Percentiles rank a stretch among this genome's conserved stretches.
Evolutionary conservation across 2,888 invertebrate species (phyloP).

Genomic region (Branchellion lobata): DNA sequence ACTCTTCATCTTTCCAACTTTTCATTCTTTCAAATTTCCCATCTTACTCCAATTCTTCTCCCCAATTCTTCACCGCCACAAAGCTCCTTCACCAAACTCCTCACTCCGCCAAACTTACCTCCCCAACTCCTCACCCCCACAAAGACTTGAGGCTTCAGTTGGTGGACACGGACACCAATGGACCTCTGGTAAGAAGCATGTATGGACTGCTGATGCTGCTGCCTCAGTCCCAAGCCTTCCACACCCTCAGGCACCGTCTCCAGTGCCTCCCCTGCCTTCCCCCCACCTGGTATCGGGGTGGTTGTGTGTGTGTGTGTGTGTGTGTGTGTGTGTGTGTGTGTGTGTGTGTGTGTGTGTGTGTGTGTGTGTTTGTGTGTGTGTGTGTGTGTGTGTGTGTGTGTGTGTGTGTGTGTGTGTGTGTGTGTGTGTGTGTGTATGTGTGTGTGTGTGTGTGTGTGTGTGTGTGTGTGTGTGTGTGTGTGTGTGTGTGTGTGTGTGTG

Average conservation of each 20-base stretch:
- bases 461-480: neutral
- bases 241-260: constrained; percentile 76
- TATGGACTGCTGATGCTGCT: constrained; percentile 94
- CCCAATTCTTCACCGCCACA: no score
- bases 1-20: no score
- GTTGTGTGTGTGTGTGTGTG: neutral
- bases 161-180: constrained; percentile 72
- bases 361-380: neutral
- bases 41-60: no score
- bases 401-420: neutral
- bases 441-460: neutral
- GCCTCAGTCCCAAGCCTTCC: constrained; percentile 95
- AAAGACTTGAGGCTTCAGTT: constrained; percentile 87
- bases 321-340: neutral
- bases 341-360: neutral
- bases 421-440: neutral
- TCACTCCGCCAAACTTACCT: no score
- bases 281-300: constrained; percentile 61
- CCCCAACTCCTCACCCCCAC: no score
- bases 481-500: neutral
- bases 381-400: neutral
- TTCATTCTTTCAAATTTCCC: no score
- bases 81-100: no score
- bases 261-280: constrained; percentile 71
- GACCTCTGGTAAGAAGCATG: constrained; percentile 79